A percentile compares a stretch with the other conserved stretches of the same genome.
These are phyloP conservation scores for Pelosia muscerda DNA, from an alignment of 2,888 invertebrate genomes.

Conservation along the genomic window DNA sequence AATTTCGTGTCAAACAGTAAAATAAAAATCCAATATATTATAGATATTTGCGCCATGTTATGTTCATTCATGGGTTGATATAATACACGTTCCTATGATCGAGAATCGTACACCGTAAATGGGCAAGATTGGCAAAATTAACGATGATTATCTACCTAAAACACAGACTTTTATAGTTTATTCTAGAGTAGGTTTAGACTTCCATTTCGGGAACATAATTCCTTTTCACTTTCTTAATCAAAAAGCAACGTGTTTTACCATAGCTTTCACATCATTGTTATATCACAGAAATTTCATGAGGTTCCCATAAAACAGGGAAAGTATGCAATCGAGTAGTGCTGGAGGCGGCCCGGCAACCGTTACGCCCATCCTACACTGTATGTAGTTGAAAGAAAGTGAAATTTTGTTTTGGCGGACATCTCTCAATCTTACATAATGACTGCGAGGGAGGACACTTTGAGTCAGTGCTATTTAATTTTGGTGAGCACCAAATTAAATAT, in stretches of 20 bases:
- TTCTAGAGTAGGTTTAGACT: slow-evolving; percentile 12
- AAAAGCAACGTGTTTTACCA: slow-evolving; percentile 26
- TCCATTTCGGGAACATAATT: slow-evolving; percentile 26
- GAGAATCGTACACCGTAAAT: background rate
- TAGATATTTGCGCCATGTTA: background rate
- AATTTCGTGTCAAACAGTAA: background rate
- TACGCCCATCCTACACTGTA: slow-evolving; percentile 78
- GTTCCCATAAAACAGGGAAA: slow-evolving; percentile 85
- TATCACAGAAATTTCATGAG: slow-evolving; percentile 71
- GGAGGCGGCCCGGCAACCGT: slow-evolving; percentile 71
- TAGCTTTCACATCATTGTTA: slow-evolving; percentile 72
- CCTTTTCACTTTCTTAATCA: slow-evolving; percentile 18
- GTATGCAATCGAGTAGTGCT: slow-evolving; percentile 75
- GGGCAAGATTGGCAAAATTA: background rate
- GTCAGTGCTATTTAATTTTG: slow-evolving; percentile 20
- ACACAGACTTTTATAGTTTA: slow-evolving; percentile 23
- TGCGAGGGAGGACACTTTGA: slow-evolving; percentile 33
- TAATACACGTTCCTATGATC: slow-evolving; percentile 18
- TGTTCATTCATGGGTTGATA: slow-evolving; percentile 27
- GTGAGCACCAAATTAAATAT: too few species aligned
- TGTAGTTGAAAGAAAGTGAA: slow-evolving; percentile 79
- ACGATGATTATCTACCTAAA: slow-evolving; percentile 28
- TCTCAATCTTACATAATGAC: slow-evolving; percentile 42
- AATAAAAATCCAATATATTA: slow-evolving; percentile 19
- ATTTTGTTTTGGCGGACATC: slow-evolving; percentile 63